Conservation (phyloP, 2,113 vertebrate genomes). For the Leucoraja erinaceus region DNA sequence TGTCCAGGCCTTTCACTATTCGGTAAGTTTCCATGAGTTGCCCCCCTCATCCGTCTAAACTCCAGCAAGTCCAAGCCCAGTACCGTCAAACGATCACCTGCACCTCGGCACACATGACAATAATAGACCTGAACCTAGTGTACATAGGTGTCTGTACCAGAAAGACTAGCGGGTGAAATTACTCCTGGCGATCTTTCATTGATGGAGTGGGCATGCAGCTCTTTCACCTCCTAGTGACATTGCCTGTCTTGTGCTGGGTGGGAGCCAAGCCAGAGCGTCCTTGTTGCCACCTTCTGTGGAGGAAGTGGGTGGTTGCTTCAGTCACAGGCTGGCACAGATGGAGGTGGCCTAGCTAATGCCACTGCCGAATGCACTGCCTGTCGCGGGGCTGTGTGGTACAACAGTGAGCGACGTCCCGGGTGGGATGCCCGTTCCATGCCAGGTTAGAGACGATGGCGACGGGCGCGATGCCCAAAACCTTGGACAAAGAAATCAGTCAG, state of each 20-base stretch:
- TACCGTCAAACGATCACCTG: too few relatives aligned
- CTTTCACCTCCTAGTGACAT: neutral
- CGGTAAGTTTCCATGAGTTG: too few relatives aligned
- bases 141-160: neutral
- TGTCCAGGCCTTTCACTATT: too few relatives aligned
- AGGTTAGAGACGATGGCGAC: neutral
- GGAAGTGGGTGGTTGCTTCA: neutral
- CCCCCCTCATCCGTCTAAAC: too few relatives aligned
- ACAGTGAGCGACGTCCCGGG: neutral
- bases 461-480: neutral
- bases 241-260: neutral
- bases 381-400: neutral
- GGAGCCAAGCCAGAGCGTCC: neutral
- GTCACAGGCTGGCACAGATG: neutral
- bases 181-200: neutral
- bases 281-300: neutral
- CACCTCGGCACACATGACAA: too few relatives aligned
- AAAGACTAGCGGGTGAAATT: neutral
- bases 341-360: neutral
- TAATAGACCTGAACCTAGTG: too few relatives aligned
- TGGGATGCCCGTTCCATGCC: too few relatives aligned
- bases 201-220: neutral
- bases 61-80: too few relatives aligned
- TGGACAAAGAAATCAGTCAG: neutral
- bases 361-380: neutral